Evolutionary conservation across 2,888 invertebrate genomes (phyloP), one percentile per base, ranked within the genome.

Genomic region (Strigamia transsilvanica): DNA sequence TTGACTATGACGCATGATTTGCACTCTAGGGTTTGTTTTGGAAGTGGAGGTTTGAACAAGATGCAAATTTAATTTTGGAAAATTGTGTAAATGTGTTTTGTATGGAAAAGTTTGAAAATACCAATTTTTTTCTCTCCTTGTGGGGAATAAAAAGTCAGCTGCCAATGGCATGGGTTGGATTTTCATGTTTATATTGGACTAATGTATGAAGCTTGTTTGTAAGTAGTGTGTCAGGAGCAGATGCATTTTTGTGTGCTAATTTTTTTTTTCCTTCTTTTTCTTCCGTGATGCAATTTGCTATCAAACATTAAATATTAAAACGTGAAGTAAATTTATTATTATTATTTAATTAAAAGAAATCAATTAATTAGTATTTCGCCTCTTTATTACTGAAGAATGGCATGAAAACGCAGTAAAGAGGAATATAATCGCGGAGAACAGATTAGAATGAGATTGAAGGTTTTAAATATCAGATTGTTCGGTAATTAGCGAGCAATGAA

Each of bases 121-220:
- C 21, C 56, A 9, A 21, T 56, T 56, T 56, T 46, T 56, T 56
- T 56, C 21, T 18, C 56, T 56, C n/a, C 18, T 56, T 18, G 4
- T 3, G n/a, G 18, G 7, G 56, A 56, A 18, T 56, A 56, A 73
- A 73, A 73, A 73, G 73, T 73, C 73, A 73, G 73, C 73, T 73
- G 73, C 32, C 73, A 32, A 27, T 73, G 73, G 73, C 73, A 73
- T 73, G n/a, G 73, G 27, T 73, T 73, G 32, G n/a, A 32, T 73
- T 73, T 32, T 73, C 23, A 73, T 73, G 73, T 73, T 73, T 73
- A 73, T 13, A 27, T 73, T 73, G 32, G 23, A 73, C 73, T 73
- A 73, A 73, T 73, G 73, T n/a, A 73, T 73, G 73, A 73, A 73
- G 73, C 73, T 73, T 73, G 73, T 73, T 73, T 73, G 73, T 2